Evolutionary conservation across 2,888 invertebrate species (phyloP), one percentile per base, ranked within the genome.

Genomic region (Papilio elwesi): DNA sequence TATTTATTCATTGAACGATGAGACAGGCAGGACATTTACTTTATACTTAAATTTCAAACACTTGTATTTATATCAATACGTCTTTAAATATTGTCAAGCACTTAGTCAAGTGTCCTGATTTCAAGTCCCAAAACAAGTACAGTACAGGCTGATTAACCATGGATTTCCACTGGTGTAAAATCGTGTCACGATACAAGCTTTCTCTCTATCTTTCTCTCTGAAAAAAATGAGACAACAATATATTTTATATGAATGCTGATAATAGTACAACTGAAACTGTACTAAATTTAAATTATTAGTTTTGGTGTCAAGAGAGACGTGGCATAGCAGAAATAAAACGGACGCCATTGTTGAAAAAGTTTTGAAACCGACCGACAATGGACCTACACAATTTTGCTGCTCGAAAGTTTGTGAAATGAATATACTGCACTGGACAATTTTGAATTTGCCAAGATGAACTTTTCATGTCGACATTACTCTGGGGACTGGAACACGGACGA

Each of bases 341-440:
- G 52, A 62, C 8, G 52, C 51, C 49, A 15, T 49, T n/a, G 43
- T 62, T n/a, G 15, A 38, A 69, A 70, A 70, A 70, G 63, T 69
- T 69, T 62, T 38, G n/a, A 51, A 63, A 51, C 62, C 43, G 52
- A 55, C 55, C 47, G 16, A 68, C 68, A 57, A 57, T 57, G 48
- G 59, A 57, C 38, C 52, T 68, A 68, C 69, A 62, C 63, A 62
- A 47, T 69, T 69, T 53, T 63, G 43, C 43, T 15, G n/a, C 53
- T 16, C 62, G n/a, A 53, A 52, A 63, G 26, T 70, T 62, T 70
- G 63, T 53, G 70, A 70, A 70, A 70, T 70, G 70, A 63, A 70
- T 53, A 70, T 43, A 16, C 52, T 13, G 52, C 15, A 6, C 51
- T 43, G 63, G 63, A 70, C 63, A 53, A 70, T 70, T 70, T 53